Evolutionary conservation across 2,113 vertebrate genomes (phyloP), one percentile per base, ranked within the genome.

Genomic region (Agapornis roseicollis): DNA sequence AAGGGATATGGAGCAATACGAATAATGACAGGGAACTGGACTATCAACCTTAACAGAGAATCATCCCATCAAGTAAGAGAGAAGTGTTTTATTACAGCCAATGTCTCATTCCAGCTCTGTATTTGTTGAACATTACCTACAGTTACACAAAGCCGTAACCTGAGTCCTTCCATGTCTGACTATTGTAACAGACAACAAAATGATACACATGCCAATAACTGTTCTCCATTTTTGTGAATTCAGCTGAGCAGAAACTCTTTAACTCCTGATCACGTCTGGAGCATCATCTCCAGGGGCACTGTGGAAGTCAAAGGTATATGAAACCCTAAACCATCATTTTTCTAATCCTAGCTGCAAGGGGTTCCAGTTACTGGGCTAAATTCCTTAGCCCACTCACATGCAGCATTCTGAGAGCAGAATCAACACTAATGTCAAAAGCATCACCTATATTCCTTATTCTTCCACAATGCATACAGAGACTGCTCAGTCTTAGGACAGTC

Each of bases 21-120:
- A 83, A 90, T 55, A 94, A 58, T 72, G 73, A 91, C 86, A 85
- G 66, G 44, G 85, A 95, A 93, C 72, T 66, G 84, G 82, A 92
- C 58, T 68, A 70, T 50, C 49, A 80, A 17, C 27, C 44, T 88
- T 74, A 66, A 52, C 33, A 68, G 58, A 85, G 31, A 93, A 70
- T 50, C 56, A 64, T 84, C 29, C 71, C 61, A 49, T 33, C 78
- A 47, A 92, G 27, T 49, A 56, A 41, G 37, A 83, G 23, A 29
- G 49, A 73, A 42, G 61, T 22, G 17, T 72, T 87, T 47, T 42
- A 70, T n/a, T 49, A 85, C 16, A 92, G 50, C 11, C 19, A 66
- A 13, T 6, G 12, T 77, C 60, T 85, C 31, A 53, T 35, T 94
- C 31, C 63, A 88, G 28, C 39, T 72, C 28, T 47, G 42, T 25